These are phyloP conservation scores for Sarcophaga rosellei DNA, from an alignment of 2,888 invertebrate genomes.

Conservation along the genomic window DNA sequence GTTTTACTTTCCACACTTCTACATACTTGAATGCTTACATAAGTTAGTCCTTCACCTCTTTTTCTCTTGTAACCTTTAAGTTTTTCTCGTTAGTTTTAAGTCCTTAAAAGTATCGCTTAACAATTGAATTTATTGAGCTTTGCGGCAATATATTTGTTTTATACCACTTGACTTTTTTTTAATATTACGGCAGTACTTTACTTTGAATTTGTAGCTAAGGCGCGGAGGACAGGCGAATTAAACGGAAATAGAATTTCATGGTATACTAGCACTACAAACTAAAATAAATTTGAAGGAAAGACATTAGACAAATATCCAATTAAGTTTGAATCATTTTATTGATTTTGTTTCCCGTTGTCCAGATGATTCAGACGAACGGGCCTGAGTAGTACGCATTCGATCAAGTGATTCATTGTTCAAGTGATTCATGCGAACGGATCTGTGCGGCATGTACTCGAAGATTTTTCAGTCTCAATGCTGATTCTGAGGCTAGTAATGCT, in stretches of 20 bases:
- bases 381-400: too few species aligned
- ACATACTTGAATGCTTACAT: not conserved
- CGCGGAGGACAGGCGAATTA: conserved; percentile 7
- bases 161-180: not conserved
- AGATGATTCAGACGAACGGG: too few species aligned
- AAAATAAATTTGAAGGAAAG: too few species aligned
- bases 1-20: conserved; percentile 45
- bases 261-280: too few species aligned
- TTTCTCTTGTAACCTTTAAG: not conserved
- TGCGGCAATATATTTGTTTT: conserved; percentile 59
- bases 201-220: not conserved
- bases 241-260: not conserved
- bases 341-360: too few species aligned
- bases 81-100: conserved; percentile 43
- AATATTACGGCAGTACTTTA: not conserved
- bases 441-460: too few species aligned
- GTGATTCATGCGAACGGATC: too few species aligned
- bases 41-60: conserved; percentile 14
- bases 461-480: too few species aligned
- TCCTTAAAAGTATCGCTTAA: conserved; percentile 61
- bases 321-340: too few species aligned
- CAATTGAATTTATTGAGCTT: conserved; percentile 65
- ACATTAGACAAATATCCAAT: too few species aligned
- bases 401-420: too few species aligned
- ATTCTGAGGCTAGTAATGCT: too few species aligned